Evolutionary conservation across 2,888 invertebrate genomes (phyloP), one percentile per base, ranked within the genome.

Genomic region (Halictus ligatus): DNA sequence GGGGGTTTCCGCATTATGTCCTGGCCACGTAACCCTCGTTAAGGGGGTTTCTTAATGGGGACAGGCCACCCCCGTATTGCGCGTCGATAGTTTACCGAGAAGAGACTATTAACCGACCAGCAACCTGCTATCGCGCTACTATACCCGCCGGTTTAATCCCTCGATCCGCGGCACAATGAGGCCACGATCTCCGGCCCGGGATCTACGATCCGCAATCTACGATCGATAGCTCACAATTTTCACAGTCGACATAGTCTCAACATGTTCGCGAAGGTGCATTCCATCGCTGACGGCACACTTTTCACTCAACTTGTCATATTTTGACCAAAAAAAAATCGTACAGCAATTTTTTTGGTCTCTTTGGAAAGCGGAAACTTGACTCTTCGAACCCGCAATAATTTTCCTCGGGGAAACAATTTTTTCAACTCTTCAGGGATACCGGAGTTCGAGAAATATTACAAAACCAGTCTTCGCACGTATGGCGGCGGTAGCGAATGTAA

Each of bases 1-100:
- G 81, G 91, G 89, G 88, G 84, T 84, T 79, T 87, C 81, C 72
- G 75, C 86, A 80, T 91, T 90, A 88, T 81, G 86, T 72, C 71
- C 86, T 60, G 75, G 79, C 85, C 91, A 90, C 91, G 91, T 90
- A 91, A 90, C 91, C 88, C 91, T 91, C 90, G 91, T 91, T 91
- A 91, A 89, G 90, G 91, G 60, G 91, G 83, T 83, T 91, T 90
- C 91, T 90, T 91, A 91, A 91, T 91, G 89, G 91, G 81, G 78
- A 73, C 60, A 60, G 81, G 76, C 89, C 83, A 86, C 78, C 87
- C 81, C 83, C 86, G 81, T 87, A 90, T 87, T 81, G 86, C 85
- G 50, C 85, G 84, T 78, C 91, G 85, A 91, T 91, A 89, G 89
- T 90, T 91, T 91, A 90, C 84, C 82, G 71, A 81, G 64, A 82